phyloP scores from a whole-genome alignment of 2,888 invertebrate species.

The Andrena haemorrhoa region DNA sequence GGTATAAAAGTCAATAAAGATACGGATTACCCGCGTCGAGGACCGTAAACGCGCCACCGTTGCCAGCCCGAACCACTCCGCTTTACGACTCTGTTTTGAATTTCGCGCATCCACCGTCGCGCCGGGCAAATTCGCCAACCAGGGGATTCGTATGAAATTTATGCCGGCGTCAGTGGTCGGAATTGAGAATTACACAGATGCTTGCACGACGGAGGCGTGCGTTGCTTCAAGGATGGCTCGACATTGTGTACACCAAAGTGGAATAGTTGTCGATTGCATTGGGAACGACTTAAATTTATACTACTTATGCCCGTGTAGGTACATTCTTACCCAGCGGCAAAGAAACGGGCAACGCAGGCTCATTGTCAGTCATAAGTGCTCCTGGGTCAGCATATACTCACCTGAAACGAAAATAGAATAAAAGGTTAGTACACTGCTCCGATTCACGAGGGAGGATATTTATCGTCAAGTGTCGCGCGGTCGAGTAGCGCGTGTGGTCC shows the following conservation, averaged over 20 bases:
- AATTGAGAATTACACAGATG: constrained; percentile 41
- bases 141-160: constrained; percentile 11
- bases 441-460: constrained; percentile 18
- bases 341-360: background rate
- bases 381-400: constrained; percentile 47
- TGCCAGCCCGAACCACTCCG: constrained; percentile 61
- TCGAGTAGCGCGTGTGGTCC: constrained; percentile 40
- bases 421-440: constrained; percentile 34
- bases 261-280: background rate
- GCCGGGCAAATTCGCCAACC: background rate
- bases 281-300: background rate
- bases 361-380: background rate
- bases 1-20: constrained; percentile 79
- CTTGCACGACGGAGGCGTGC: background rate
- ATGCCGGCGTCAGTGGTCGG: background rate
- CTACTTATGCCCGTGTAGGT: too few relatives aligned
- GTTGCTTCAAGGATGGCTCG: background rate
- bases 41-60: constrained; percentile 67
- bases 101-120: constrained; percentile 63
- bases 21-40: constrained; percentile 75
- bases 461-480: constrained; percentile 47
- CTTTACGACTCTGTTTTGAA: constrained; percentile 76
- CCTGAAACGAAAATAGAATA: constrained; percentile 61
- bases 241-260: background rate
- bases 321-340: background rate